These are phyloP conservation scores for Bradynema listronoti DNA, from an alignment of 1,140 invertebrate species.

Conservation along the genomic window DNA sequence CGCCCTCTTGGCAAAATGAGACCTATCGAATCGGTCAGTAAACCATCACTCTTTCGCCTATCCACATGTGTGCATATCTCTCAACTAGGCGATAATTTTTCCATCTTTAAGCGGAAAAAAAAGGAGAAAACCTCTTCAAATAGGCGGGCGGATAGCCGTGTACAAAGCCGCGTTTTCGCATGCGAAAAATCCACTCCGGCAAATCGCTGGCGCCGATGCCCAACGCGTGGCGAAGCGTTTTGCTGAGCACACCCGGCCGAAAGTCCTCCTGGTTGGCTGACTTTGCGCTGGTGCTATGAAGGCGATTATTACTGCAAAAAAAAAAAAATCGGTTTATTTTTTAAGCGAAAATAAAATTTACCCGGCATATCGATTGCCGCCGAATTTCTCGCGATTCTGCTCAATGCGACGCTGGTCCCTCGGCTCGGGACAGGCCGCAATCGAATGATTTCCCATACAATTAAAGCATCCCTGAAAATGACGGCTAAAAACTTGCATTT, in stretches of 20 bases:
- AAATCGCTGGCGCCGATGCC: slow-evolving; percentile 13
- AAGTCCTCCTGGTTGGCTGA: neutral
- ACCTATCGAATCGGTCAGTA: too few species aligned
- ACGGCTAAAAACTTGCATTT: slow-evolving; percentile 12
- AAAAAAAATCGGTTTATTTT: neutral
- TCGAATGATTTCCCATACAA: slow-evolving; percentile 3
- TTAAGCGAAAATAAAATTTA: neutral
- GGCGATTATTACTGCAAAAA: neutral
- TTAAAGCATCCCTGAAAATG: slow-evolving; percentile 15
- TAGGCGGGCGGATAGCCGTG: slow-evolving; percentile 88
- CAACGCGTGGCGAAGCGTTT: slow-evolving; percentile 34
- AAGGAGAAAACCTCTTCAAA: slow-evolving; percentile 6
- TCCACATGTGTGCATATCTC: too few species aligned
- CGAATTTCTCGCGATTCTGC: slow-evolving; percentile 5
- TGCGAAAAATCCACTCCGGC: neutral
- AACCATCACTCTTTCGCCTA: too few species aligned
- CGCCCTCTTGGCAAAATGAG: too few species aligned
- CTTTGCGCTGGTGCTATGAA: neutral
- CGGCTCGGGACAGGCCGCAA: slow-evolving; percentile 1
- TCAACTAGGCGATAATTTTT: too few species aligned
- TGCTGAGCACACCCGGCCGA: slow-evolving; percentile 52
- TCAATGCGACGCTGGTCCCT: neutral
- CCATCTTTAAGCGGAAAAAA: too few species aligned
- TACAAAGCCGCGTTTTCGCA: slow-evolving; percentile 64
- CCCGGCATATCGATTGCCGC: neutral